phyloP scores from a whole-genome alignment of 2,797 vertebrate species.

The Lithobates pipiens region DNA sequence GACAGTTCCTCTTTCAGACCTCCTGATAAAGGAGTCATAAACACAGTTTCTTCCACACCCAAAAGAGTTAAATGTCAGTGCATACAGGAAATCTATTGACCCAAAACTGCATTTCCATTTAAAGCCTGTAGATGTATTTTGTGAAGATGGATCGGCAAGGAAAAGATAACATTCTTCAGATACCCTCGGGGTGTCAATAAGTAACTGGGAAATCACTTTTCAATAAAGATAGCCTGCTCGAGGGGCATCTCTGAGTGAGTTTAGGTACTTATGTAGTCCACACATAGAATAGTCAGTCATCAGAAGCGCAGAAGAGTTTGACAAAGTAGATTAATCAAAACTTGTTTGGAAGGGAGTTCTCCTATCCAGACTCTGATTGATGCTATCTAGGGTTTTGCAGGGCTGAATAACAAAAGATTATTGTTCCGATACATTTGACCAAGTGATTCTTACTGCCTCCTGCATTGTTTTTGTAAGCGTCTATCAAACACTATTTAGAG shows the following conservation, averaged over 20 bases:
- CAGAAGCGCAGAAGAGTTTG: conserved; percentile 21
- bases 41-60: not conserved
- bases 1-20: not conserved
- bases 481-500: conserved; percentile 32
- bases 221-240: conserved; percentile 28
- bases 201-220: conserved; percentile 42
- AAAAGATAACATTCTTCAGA: conserved; percentile 48
- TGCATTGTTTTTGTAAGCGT: conserved; percentile 21
- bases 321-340: conserved; percentile 49
- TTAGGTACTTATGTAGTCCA: conserved; percentile 20
- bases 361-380: conserved; percentile 26
- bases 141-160: conserved; percentile 36
- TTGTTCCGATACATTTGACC: conserved; percentile 40
- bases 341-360: conserved; percentile 37
- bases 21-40: not conserved
- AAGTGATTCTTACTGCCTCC: conserved; percentile 33
- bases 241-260: conserved; percentile 32
- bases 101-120: conserved; percentile 35
- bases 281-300: conserved; percentile 32
- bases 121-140: conserved; percentile 10
- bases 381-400: conserved; percentile 21
- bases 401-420: conserved; percentile 31
- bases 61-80: conserved; percentile 7
- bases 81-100: conserved; percentile 17
- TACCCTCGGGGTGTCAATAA: conserved; percentile 47